Base-by-base conservation (phyloP, 1,140 invertebrate species). In the Ladona fulva region DNA sequence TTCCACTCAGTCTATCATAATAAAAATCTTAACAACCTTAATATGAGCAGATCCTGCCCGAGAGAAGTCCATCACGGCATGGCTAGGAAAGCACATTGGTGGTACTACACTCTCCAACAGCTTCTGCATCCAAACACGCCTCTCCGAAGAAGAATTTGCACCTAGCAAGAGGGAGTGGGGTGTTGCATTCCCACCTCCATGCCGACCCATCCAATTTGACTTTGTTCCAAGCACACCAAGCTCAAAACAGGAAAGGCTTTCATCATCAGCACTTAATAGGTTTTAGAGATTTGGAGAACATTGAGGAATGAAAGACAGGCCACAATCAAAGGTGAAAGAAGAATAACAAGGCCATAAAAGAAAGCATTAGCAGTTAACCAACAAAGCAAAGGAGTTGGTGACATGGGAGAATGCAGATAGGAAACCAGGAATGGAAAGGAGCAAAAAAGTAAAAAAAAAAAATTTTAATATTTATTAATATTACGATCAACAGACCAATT, bases 41-140 rank as follows among this genome's bases (percentile, higher is more conserved):
- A 92, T 82, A 82, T 90, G 91, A 78, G 89, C 89, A 90, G 90
- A 92, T 11, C 91, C 91, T 78, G 88, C 88, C 81, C 89, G 84
- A 14, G 87, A 89, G 79, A 88, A 90, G 80, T 91, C 88, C 3
- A 88, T 85, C 0, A 88, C 87, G 44, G 90, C 86, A 79, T 87
- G 88, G 0, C 86, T 80, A n/a, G 89, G 87, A 82, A 92, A 90
- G 29, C 85, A 66, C 84, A 42, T 19, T 66, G 52, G 52, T 66
- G 86, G 84, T 0, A 90, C 91, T 16, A 91, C 80, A 76, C 86
- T 86, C 83, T 92, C 90, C 14, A 91, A 83, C 42, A 92, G 84
- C 82, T 88, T 90, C 82, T 91, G 90, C 84, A 91, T 90, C 91
- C 91, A 92, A 42, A 90, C 83, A 77, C 89, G 84, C 77, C 89